phyloP scores from a whole-genome alignment of 1,140 invertebrate genomes.

The Drepana arcuata region DNA sequence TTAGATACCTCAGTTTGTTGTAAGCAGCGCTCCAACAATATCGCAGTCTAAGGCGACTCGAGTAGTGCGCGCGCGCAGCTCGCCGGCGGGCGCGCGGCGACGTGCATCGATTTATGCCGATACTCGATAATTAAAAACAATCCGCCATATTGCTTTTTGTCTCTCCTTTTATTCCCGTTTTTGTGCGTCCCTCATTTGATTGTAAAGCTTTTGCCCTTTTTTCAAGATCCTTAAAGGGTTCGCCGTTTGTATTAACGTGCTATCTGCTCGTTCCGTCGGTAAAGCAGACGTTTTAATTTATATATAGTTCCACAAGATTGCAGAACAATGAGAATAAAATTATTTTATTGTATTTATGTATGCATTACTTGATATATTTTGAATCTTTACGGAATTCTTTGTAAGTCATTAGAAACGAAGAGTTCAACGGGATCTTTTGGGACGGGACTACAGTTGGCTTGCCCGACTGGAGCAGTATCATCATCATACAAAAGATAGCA shows the following conservation, averaged over 20 bases:
- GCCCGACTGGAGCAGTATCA: too few species aligned
- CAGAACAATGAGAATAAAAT: too few species aligned
- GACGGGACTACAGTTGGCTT: too few species aligned
- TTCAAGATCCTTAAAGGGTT: constrained; percentile 39
- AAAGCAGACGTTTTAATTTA: constrained; percentile 60
- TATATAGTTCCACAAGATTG: too few species aligned
- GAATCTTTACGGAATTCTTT: too few species aligned
- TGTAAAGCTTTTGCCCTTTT: constrained; percentile 47
- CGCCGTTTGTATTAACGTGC: constrained; percentile 43
- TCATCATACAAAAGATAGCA: too few species aligned
- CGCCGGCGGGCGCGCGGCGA: constrained; percentile 52
- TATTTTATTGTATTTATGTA: too few species aligned
- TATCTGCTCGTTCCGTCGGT: constrained; percentile 40
- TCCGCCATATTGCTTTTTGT: constrained; percentile 68
- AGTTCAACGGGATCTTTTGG: too few species aligned
- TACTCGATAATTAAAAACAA: constrained; percentile 72
- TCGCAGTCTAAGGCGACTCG: constrained; percentile 20
- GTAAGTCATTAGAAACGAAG: too few species aligned
- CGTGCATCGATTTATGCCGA: constrained; percentile 67
- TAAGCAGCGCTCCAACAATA: too few species aligned
- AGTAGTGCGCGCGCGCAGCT: constrained; percentile 23
- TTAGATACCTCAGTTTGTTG: too few species aligned
- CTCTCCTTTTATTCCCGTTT: constrained; percentile 59
- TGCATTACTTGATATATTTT: too few species aligned
- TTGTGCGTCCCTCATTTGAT: constrained; percentile 67